Evolutionary conservation across 2,888 invertebrate species (phyloP), one percentile per base, ranked within the genome.

Genomic region (Watsonalla cultraria): DNA sequence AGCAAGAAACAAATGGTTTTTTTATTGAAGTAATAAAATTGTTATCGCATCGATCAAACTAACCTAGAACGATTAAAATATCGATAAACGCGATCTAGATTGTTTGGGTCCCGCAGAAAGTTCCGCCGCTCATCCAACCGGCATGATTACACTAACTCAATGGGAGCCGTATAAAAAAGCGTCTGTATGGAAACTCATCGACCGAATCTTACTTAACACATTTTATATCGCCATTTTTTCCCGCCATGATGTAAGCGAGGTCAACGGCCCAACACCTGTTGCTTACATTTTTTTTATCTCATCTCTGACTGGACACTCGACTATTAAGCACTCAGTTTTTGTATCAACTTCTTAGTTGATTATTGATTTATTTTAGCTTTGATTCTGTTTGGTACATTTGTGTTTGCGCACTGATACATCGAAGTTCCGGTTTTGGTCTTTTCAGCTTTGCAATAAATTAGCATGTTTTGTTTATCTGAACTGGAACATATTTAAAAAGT

Each of bases 251-350:
- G 82, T 83, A 82, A 84, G 71, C 74, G 66, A 57, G 78, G 68
- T 76, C 76, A 58, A 57, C 60, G 77, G 58, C 69, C 78, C 62
- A 51, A 77, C 82, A 83, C 82, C 84, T 82, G 84, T 79, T 79
- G 77, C 76, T 79, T 75, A 68, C 67, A 66, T 67, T 72, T 74
- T 76, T 74, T 55, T 59, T 55, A 51, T 61, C 60, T 52, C 68
- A 72, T 71, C 69, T 66, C 67, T 58, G 66, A 66, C 72, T 80
- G 77, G 76, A 75, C 77, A 77, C 70, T 78, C 76, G 72, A 82
- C 76, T 80, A 82, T 80, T 78, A 77, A 78, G 78, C 76, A 73
- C 72, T 76, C 68, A 71, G 73, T 82, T 84, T 84, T 84, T 83
- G 71, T 75, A 69, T 62, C 58, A 65, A 70, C 65, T 76, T 78